Evolutionary conservation across 2,113 vertebrate species (phyloP), one percentile per base, ranked within the genome.

Genomic region (Dascyllus trimaculatus): DNA sequence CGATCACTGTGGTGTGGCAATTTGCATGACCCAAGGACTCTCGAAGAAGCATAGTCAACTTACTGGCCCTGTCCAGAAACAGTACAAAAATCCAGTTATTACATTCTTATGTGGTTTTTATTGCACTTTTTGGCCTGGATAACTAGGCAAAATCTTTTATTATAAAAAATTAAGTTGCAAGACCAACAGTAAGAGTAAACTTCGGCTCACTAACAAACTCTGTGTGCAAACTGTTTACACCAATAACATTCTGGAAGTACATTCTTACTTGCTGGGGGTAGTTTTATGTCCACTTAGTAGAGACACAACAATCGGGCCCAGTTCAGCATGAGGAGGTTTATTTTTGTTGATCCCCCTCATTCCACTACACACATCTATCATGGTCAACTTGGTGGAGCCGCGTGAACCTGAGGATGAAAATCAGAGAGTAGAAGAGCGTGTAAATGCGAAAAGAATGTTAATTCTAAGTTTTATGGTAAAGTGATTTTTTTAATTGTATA

Each of bases 341-440:
- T 95, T 91, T 79, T 91, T 94, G 72, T 90, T 95, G 21, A 95
- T 95, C 2, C 91, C 95, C 78, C 96, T 97, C 75, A 97, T 96
- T 4, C 98, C 97, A 72, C 96, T 97, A n/a, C 97, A 97, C n/a
- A 99, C 94, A 70, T 99, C 97, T 75, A 99, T 98, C 81, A 99
- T 95, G 87, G 97, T 98, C 87, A 99, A 90, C 81, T 97, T 97
- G 72, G 96, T 98, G 45, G 96, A 94, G 40, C 97, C 95, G 83
- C 97, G 97, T 8, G 95, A 96, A 95, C 97, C 98, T 99, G 75
- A 29, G 13, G 48, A 85, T 18, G 15, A 46, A 84, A 3, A 66
- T 22, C 3, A 58, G 19, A 75, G 25, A 75, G 18, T 3, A 69
- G 45, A 63, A 11, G 3, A 40, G 32, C 11, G 24, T 13, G 22